Conservation (phyloP, 2,797 vertebrate genomes). For the Cygnus olor region DNA sequence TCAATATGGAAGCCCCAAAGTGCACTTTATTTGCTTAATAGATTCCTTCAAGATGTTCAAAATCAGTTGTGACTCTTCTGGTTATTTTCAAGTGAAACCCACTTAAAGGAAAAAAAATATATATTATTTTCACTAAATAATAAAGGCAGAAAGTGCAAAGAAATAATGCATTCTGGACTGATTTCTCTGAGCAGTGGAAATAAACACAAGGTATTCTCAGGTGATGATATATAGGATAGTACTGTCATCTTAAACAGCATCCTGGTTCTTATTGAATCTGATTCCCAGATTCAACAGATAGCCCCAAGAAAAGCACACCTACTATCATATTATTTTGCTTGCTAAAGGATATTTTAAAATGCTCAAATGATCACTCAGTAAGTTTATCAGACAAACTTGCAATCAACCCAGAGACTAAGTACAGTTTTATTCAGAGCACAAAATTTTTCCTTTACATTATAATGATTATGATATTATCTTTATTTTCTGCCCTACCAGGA, state of each 20-base stretch:
- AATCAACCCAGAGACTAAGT: background rate
- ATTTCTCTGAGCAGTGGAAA: background rate
- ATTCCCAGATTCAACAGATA: background rate
- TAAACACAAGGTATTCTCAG: background rate
- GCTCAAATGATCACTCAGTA: background rate
- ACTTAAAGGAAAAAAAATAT: background rate
- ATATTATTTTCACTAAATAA: background rate
- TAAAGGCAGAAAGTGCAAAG: background rate
- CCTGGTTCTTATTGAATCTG: background rate
- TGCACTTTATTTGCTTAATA: slow-evolving; percentile 55
- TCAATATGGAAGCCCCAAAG: slow-evolving; percentile 13
- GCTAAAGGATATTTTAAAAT: background rate
- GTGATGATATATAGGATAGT: background rate
- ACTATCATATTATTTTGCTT: background rate
- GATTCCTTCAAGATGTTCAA: slow-evolving; percentile 30
- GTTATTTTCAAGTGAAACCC: slow-evolving; percentile 24
- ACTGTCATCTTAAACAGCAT: background rate
- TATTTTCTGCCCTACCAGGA: background rate
- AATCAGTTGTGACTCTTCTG: slow-evolving; percentile 34
- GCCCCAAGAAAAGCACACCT: background rate
- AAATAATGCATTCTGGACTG: background rate
- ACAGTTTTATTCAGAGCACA: background rate
- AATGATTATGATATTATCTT: background rate
- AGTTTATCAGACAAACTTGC: background rate
- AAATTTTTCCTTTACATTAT: background rate